phyloP scores from a whole-genome alignment of 2,113 vertebrate species.

The Atrichornis clamosus region DNA sequence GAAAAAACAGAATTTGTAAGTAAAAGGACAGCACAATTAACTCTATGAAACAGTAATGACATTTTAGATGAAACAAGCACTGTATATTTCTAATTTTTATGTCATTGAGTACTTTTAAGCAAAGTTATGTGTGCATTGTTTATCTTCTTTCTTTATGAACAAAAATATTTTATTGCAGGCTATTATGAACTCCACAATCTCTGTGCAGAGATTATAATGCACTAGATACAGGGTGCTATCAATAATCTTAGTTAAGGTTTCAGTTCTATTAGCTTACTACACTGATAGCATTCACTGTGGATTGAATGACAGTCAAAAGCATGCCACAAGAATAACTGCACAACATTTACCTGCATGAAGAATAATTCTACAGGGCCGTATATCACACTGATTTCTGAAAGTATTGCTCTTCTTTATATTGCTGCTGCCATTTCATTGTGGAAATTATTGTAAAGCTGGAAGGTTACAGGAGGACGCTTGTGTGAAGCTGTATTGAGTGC shows the following conservation, averaged over 20 bases:
- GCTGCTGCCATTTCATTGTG: neutral
- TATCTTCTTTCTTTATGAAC: slow-evolving; percentile 46
- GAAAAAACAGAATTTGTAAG: slow-evolving; percentile 56
- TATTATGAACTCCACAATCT: slow-evolving; percentile 74
- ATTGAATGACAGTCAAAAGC: slow-evolving; percentile 24
- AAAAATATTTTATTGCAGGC: slow-evolving; percentile 74
- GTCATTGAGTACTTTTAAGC: slow-evolving; percentile 1
- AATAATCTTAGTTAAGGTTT: slow-evolving; percentile 69
- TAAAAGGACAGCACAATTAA: slow-evolving; percentile 28
- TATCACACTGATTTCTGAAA: neutral
- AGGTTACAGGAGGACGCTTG: slow-evolving; percentile 30
- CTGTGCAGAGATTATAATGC: slow-evolving; percentile 67
- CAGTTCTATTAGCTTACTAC: slow-evolving; percentile 51
- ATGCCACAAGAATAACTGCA: slow-evolving; percentile 20
- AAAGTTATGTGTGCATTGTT: neutral
- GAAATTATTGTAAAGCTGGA: neutral
- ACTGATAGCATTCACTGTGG: slow-evolving; percentile 44
- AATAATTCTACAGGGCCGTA: neutral
- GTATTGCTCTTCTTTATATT: neutral
- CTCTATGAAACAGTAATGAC: slow-evolving; percentile 10
- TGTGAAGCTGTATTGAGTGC: neutral
- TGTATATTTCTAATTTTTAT: slow-evolving; percentile 29
- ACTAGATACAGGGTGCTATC: slow-evolving; percentile 57
- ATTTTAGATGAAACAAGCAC: slow-evolving; percentile 17
- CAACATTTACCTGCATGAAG: neutral